These are phyloP conservation scores for Steatornis caripensis DNA, from an alignment of 2,113 vertebrate genomes.

Conservation along the genomic window DNA sequence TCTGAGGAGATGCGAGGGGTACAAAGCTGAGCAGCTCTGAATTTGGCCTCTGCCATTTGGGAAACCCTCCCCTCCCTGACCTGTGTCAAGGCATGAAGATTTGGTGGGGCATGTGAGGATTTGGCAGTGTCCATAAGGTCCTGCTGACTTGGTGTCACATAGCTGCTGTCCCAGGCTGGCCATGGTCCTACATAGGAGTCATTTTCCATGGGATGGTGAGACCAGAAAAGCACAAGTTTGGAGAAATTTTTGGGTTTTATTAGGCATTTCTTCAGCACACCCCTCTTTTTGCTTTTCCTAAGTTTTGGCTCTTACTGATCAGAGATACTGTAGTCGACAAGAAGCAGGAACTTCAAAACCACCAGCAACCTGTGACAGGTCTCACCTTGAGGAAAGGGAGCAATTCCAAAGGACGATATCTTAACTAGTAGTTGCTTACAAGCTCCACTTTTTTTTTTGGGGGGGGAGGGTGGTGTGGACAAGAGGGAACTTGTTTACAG, in stretches of 20 bases:
- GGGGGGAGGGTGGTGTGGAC: fast-evolving
- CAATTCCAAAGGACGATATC: background rate
- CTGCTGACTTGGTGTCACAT: background rate
- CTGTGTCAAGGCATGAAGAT: background rate
- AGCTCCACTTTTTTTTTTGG: background rate
- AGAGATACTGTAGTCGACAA: background rate
- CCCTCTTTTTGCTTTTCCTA: background rate
- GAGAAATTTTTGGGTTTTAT: background rate
- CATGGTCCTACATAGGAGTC: fast-evolving
- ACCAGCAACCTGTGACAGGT: background rate
- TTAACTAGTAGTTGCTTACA: background rate
- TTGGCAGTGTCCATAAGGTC: background rate
- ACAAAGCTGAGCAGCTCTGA: background rate
- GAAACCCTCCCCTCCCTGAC: background rate
- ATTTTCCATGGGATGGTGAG: background rate
- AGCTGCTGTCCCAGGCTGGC: background rate
- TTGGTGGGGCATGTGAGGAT: fast-evolving
- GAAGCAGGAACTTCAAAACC: background rate
- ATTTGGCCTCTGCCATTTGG: background rate
- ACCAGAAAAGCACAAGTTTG: background rate
- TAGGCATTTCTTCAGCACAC: background rate
- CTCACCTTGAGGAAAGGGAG: background rate
- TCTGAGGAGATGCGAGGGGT: background rate
- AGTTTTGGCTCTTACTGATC: background rate
- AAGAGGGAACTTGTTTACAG: background rate